These are phyloP conservation scores for Clusia tigrina DNA, from an alignment of 2,888 invertebrate species.

Conservation along the genomic window DNA sequence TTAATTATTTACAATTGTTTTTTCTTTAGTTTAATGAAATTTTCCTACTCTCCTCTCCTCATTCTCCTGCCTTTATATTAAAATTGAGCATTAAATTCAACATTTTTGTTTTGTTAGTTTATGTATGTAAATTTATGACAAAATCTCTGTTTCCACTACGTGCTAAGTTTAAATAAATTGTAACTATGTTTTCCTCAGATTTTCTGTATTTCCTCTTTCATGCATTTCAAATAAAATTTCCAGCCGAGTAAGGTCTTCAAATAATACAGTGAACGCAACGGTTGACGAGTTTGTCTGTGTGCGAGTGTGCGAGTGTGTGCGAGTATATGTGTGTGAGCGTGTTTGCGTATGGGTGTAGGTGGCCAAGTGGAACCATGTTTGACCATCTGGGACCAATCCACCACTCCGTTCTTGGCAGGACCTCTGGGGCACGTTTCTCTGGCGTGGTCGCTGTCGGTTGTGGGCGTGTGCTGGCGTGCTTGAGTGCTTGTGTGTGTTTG, in stretches of 20 bases:
- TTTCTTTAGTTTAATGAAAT: not conserved
- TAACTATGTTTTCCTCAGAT: not conserved
- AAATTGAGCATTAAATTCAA: not conserved
- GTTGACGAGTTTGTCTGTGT: slow-evolving; percentile 7
- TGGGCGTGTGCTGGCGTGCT: slow-evolving; percentile 8
- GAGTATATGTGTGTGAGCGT: slow-evolving; percentile 5
- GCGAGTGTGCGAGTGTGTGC: not conserved
- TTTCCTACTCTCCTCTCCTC: not conserved
- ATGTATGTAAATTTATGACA: too few species aligned
- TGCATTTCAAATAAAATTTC: not conserved
- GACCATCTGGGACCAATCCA: too few species aligned
- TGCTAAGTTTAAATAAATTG: not conserved
- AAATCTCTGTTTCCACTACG: not conserved
- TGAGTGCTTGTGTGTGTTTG: slow-evolving; percentile 29
- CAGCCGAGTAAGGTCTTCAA: not conserved
- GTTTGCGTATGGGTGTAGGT: not conserved
- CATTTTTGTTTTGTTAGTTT: not conserved
- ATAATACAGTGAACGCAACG: not conserved
- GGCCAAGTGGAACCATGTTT: too few species aligned
- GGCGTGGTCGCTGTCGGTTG: too few species aligned
- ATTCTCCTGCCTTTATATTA: not conserved
- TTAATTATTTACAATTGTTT: slow-evolving; percentile 1
- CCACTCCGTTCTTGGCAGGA: too few species aligned
- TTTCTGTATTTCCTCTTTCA: not conserved
- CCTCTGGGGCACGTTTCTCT: too few species aligned